Base-by-base conservation (phyloP, 1,140 invertebrate genomes). In the Sarcophaga bullata region DNA sequence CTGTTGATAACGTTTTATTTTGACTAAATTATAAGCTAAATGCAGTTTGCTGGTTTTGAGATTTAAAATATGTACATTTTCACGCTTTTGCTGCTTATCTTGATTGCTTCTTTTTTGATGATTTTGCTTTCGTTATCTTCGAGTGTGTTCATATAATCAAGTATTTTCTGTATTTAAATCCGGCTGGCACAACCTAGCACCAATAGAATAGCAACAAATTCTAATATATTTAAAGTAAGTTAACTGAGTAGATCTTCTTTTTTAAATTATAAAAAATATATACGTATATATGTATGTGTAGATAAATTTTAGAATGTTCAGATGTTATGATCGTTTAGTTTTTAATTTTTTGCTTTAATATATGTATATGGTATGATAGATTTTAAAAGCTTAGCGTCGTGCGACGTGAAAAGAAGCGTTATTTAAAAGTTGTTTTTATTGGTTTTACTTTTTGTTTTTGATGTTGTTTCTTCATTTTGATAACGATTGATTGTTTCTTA, bases 171-270 rank as follows among this genome's bases (percentile, higher is more conserved):
- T 37, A 37, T 76, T 76, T 76, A 80, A 80, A 80, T 80, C 78
- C 78, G 78, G 78, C 78, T 80, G 78, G 78, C 78, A 80, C n/a
- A 37, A 48, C 49, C 78, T 49, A 80, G 78, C 54, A 80, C 78
- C 50, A 80, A 13, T 15, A 58, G 54, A 7, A 13, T 7, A 37
- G 0, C 54, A 58, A 58, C 54, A 58, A 58, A 58, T 58, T 58
- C 54, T 58, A 58, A 58, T n/a, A 58, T 58, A 13, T 58, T 58
- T n/a, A 58, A 58, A 13, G 15, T 58, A 58, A 58, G 54, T n/a
- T 58, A 58, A 58, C 54, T 58, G 7, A 58, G n/a, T n/a, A 58
- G 54, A 58, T 58, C 54, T 58, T 58, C 54, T 58, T 58, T 58
- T 58, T 58, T 13, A 58, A 37, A 37, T 37, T 37, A 37, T 37